Conservation (phyloP, 1,140 invertebrate genomes). For the Prorops nasuta region DNA sequence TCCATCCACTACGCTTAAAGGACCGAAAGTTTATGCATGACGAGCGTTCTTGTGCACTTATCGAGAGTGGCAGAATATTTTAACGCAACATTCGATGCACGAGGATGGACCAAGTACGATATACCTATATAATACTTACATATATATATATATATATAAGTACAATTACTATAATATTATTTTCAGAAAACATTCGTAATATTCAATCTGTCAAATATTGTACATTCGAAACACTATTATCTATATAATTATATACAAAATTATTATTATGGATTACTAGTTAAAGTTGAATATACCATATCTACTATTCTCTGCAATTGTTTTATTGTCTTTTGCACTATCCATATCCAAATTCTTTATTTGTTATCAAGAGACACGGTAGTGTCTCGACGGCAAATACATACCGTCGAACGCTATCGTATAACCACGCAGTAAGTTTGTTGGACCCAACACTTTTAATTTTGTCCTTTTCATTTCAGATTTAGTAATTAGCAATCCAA, state of each 20-base stretch:
- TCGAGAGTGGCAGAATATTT: not conserved
- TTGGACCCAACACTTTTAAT: too few species aligned
- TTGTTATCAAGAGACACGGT: too few species aligned
- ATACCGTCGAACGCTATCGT: too few species aligned
- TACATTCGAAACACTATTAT: conserved; percentile 36
- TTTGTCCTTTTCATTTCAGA: too few species aligned
- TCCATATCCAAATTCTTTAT: too few species aligned
- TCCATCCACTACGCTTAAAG: conserved; percentile 24
- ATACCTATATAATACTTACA: conserved; percentile 7
- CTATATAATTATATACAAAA: conserved; percentile 23
- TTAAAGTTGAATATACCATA: conserved; percentile 40
- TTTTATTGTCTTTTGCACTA: not conserved
- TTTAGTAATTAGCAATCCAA: too few species aligned
- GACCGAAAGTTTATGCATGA: not conserved
- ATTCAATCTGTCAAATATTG: conserved; percentile 40
- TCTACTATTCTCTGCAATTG: conserved; percentile 27
- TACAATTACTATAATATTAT: conserved; percentile 19
- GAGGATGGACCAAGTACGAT: conserved; percentile 20
- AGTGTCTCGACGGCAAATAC: too few species aligned
- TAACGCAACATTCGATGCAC: not conserved
- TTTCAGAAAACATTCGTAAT: conserved; percentile 22
- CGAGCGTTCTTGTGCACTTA: not conserved
- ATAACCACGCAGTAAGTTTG: too few species aligned
- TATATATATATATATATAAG: conserved; percentile 8
- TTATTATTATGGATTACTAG: conserved; percentile 29